Conservation (phyloP, 1,140 invertebrate species). For the Drosophila lini region DNA sequence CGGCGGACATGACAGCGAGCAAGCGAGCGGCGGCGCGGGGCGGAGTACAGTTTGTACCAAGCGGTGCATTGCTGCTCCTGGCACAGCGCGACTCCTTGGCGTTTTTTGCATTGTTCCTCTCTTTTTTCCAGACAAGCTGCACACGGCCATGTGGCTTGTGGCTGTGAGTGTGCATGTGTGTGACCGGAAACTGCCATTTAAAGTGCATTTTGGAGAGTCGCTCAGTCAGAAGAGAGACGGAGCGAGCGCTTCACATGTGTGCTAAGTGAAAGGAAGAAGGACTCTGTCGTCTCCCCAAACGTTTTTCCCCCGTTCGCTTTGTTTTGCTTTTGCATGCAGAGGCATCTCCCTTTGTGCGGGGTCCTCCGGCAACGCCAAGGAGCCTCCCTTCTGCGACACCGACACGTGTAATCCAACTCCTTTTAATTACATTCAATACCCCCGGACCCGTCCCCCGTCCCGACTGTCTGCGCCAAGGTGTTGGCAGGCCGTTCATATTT, state of each 20-base stretch:
- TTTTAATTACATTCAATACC: slow-evolving; percentile 81
- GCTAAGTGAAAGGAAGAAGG: slow-evolving; percentile 68
- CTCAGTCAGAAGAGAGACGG: slow-evolving; percentile 50
- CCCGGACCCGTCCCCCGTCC: slow-evolving; percentile 1
- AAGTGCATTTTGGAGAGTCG: slow-evolving; percentile 80
- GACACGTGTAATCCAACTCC: slow-evolving; percentile 77
- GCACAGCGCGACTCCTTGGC: slow-evolving; percentile 79
- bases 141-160: slow-evolving; percentile 34
- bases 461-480: slow-evolving; percentile 38
- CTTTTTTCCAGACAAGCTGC: slow-evolving; percentile 50
- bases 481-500: slow-evolving; percentile 46
- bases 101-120: slow-evolving; percentile 70
- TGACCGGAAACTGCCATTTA: slow-evolving; percentile 84
- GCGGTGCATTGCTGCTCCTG: slow-evolving; percentile 77
- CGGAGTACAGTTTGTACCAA: slow-evolving; percentile 82
- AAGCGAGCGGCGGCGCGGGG: slow-evolving; percentile 16
- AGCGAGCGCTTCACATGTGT: slow-evolving; percentile 63
- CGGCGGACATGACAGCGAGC: slow-evolving; percentile 64
- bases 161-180: slow-evolving; percentile 53
- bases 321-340: slow-evolving; percentile 47
- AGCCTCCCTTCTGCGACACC: slow-evolving; percentile 6
- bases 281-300: slow-evolving; percentile 27
- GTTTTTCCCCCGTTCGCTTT: slow-evolving; percentile 22
- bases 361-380: slow-evolving; percentile 4
- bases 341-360: slow-evolving; percentile 49